These are phyloP conservation scores for Hirudo medicinalis DNA, from an alignment of 1,140 invertebrate genomes.

Conservation along the genomic window DNA sequence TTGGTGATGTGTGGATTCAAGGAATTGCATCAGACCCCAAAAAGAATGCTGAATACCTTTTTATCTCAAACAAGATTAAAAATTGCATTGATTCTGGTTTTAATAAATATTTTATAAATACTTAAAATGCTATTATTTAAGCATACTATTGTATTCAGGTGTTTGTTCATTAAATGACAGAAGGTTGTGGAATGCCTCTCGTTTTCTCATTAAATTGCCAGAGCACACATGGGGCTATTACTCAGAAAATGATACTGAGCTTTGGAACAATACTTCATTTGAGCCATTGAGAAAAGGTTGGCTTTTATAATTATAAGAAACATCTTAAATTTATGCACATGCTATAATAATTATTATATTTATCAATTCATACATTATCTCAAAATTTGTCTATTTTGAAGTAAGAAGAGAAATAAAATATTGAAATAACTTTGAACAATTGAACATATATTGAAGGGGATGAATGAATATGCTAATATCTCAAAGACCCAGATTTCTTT, in stretches of 20 bases:
- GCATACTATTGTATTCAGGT: conserved; percentile 19
- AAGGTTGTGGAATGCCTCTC: conserved; percentile 29
- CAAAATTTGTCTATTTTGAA: too few relatives aligned
- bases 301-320: not conserved
- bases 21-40: conserved; percentile 33
- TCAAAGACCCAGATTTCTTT: too few relatives aligned
- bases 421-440: too few relatives aligned
- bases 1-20: conserved; percentile 38
- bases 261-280: conserved; percentile 17
- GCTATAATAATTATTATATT: too few relatives aligned
- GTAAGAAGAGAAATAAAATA: too few relatives aligned
- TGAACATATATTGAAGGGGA: too few relatives aligned
- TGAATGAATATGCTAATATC: too few relatives aligned
- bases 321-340: too few relatives aligned
- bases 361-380: too few relatives aligned
- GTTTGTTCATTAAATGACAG: conserved; percentile 25
- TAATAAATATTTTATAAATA: not conserved
- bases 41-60: conserved; percentile 30
- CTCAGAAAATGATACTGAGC: conserved; percentile 2
- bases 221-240: conserved; percentile 33
- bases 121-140: not conserved
- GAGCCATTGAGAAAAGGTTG: conserved; percentile 13
- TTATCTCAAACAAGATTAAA: conserved; percentile 26
- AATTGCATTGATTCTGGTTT: conserved; percentile 25
- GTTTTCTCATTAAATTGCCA: conserved; percentile 30